Evolutionary conservation across 2,888 invertebrate genomes (phyloP), one percentile per base, ranked within the genome.

Genomic region (Odontocolon sp.): DNA sequence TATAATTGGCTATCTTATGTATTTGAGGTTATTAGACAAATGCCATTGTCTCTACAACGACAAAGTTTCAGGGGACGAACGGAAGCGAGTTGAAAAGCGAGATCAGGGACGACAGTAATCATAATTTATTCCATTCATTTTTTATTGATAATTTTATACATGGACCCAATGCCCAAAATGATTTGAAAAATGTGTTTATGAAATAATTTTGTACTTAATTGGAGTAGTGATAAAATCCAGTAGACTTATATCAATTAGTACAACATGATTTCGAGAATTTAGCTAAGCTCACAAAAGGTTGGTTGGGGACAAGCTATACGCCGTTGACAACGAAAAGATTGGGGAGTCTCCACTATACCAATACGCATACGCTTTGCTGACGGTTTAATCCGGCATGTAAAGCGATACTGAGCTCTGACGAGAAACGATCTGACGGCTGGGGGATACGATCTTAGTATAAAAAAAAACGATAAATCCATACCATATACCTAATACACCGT

Each of bases 341-440:
- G n/a, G 54, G 26, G 28, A 42, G 31, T 36, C 47, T 42, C 9
- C 11, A 11, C 40, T 57, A 57, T 36, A 47, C 59, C 33, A 61
- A 75, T 73, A 54, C 76, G 40, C 69, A 69, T 66, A 66, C 63
- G 79, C 82, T 83, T 83, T 72, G 16, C 63, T 84, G 85, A 86
- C 84, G 82, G 82, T 80, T 83, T 83, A 85, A 87, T 87, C 84
- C 84, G 78, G 83, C 85, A 81, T 86, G 85, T 80, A 83, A 83
- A 85, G 82, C 81, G 80, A 84, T 84, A 84, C 81, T 81, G 75
- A 77, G 79, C 78, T 73, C 82, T 87, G 87, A 87, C 85, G 86
- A 84, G 86, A 87, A 79, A 74, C 80, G 85, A 86, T 86, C 83
- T 69, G 87, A 87, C 86, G 85, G 81, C 79, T 83, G 85, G 79